Evolutionary conservation across 2,888 invertebrate species (phyloP), one percentile per base, ranked within the genome.

Genomic region (Sussaba pulchella): DNA sequence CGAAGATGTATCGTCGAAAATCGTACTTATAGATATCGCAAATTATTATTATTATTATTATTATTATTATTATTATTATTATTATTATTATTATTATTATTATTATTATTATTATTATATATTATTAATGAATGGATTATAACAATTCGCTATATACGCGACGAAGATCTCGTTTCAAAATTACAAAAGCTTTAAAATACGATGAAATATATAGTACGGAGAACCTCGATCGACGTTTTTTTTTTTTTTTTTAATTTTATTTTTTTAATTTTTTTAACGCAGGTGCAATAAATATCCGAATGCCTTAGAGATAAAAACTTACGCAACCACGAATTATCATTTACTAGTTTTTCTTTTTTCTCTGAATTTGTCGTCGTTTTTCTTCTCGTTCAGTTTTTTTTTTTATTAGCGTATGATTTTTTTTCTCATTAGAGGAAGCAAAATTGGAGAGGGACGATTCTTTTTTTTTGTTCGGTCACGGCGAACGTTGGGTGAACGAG

Each of bases 271-370:
- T 31, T 31, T 31, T 54, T 75, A 81, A 87, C 81, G 84, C 66
- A 71, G 75, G 81, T 81, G 81, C 78, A 78, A 82, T 82, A 77
- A 82, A 80, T 87, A 83, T 74, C 59, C 75, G 78, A 82, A 87
- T 87, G 82, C 84, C 45, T 69, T 82, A 59, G 59, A 66, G 39
- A 69, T 47, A 66, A 19, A 14, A 17, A 64, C 41, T n/a, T 41
- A 50, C 54, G 21, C 36, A 31, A 17, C 26, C 41, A 36, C 66
- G 41, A 41, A 4, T 64, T 45, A 19, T 19, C 21, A 57, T 66
- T 47, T 19, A 31, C n/a, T 76, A 17, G 77, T 83, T 83, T 81
- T 78, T 85, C 67, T 77, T 78, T 80, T 82, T 6, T 31, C 31
- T 2, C 31, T 31, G 31, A 2, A 31, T 31, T 31, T 31, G 31